Conservation (phyloP, 2,797 vertebrate species). For the Leucoraja ocellata region DNA sequence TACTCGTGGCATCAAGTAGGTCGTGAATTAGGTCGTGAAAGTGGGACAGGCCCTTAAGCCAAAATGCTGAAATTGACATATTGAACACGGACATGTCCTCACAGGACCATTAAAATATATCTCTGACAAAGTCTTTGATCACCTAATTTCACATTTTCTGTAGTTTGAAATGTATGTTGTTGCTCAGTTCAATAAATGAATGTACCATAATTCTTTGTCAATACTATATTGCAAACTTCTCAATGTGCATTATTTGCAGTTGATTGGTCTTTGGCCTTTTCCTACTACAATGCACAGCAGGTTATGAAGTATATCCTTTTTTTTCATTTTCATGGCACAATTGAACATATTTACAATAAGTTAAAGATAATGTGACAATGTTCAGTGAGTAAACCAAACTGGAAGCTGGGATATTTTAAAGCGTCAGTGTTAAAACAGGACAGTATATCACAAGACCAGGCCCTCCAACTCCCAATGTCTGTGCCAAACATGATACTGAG, state of each 20-base stretch:
- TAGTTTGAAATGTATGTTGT: neutral
- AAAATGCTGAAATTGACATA: neutral
- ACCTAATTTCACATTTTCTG: no score
- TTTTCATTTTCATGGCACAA: neutral
- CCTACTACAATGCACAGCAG: neutral
- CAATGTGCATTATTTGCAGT: neutral
- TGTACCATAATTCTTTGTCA: neutral
- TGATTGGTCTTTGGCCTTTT: neutral
- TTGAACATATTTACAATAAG: neutral
- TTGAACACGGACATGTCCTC: neutral
- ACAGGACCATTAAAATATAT: neutral
- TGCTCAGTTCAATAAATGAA: neutral
- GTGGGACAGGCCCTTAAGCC: neutral
- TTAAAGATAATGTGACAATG: neutral
- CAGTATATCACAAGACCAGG: no score
- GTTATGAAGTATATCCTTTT: neutral
- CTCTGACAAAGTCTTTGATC: neutral
- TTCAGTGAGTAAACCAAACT: neutral
- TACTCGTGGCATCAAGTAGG: no score
- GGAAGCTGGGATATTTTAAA: neutral
- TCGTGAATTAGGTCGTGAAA: no score
- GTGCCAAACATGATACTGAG: no score
- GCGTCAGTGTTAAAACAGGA: no score
- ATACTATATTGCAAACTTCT: neutral
- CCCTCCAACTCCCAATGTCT: no score